Evolutionary conservation across 2,888 invertebrate species (phyloP).

Genomic region (Callimorpha dominula): DNA sequence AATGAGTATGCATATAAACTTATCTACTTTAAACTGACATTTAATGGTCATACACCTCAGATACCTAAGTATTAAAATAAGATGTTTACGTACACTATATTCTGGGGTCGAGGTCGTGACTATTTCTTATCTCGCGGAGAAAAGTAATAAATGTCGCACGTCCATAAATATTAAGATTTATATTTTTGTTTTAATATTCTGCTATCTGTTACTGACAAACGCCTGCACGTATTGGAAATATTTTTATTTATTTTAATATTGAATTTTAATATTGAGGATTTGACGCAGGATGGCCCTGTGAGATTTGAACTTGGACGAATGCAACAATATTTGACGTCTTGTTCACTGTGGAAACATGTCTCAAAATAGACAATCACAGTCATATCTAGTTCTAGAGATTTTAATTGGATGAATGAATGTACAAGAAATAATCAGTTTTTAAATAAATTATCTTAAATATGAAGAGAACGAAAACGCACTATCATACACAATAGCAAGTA

Average conservation of each 20-base stretch:
- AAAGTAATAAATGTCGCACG: constrained; percentile 35
- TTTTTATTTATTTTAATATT: background rate
- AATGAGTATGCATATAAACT: background rate
- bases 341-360: too few relatives aligned
- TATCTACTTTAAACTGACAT: constrained; percentile 30
- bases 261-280: background rate
- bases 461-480: too few relatives aligned
- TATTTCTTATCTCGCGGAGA: constrained; percentile 38
- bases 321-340: background rate
- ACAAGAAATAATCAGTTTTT: background rate
- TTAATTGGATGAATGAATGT: background rate
- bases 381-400: background rate
- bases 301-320: background rate
- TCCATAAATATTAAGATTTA: constrained; percentile 19
- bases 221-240: constrained; percentile 1
- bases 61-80: constrained; percentile 23
- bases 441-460: background rate
- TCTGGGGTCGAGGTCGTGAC: constrained; percentile 38
- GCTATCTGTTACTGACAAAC: constrained; percentile 6
- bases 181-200: constrained; percentile 15
- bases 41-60: constrained; percentile 49
- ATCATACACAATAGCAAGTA: too few relatives aligned
- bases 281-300: background rate
- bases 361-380: too few relatives aligned
- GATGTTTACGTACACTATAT: constrained; percentile 32